These are phyloP conservation scores for Tympanuchus pallidicinctus DNA, from an alignment of 2,113 vertebrate genomes.

Conservation along the genomic window DNA sequence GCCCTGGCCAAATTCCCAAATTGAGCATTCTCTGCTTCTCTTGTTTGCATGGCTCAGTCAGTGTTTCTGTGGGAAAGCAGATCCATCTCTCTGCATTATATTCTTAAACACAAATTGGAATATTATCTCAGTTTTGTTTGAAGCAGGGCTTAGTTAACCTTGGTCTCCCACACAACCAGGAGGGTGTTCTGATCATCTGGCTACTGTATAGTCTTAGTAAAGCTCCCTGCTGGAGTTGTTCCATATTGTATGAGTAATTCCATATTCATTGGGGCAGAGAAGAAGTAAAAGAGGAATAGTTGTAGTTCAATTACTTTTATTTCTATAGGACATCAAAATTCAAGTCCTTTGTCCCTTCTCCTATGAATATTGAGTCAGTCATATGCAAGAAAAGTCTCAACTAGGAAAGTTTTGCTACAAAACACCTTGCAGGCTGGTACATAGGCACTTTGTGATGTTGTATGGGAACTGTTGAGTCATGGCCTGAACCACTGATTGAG, in stretches of 20 bases:
- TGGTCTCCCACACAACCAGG: not conserved
- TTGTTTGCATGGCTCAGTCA: not conserved
- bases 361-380: not conserved
- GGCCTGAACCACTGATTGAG: no score
- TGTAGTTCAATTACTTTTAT: not conserved
- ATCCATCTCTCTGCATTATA: not conserved
- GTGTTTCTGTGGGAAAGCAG: not conserved
- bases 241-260: not conserved
- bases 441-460: not conserved
- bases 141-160: not conserved
- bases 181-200: not conserved
- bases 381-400: not conserved
- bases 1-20: not conserved
- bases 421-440: not conserved
- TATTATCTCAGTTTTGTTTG: not conserved
- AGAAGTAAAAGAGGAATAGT: slow-evolving; percentile 2
- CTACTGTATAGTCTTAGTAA: not conserved
- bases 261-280: not conserved
- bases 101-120: not conserved
- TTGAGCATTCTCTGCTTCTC: not conserved
- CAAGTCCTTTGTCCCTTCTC: not conserved
- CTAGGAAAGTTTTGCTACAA: not conserved
- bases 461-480: no score
- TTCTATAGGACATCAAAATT: not conserved
- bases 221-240: not conserved